These are phyloP conservation scores for Nomada goodeniana DNA, from an alignment of 2,888 invertebrate genomes.

Conservation along the genomic window DNA sequence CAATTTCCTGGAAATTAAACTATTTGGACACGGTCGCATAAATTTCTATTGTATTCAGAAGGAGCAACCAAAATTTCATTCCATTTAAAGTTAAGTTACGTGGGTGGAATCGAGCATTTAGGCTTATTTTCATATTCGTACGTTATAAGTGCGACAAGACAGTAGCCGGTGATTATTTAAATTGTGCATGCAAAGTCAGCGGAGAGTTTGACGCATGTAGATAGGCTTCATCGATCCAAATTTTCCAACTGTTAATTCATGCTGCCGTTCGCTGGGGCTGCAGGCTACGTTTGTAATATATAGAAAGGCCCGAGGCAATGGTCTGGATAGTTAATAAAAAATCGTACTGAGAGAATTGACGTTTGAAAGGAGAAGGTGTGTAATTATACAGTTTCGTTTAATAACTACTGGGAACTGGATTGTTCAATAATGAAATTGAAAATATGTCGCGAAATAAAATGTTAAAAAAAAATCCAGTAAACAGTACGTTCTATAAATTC, in stretches of 20 bases:
- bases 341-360: slow-evolving; percentile 38
- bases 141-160: neutral
- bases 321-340: slow-evolving; percentile 19
- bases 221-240: slow-evolving; percentile 2
- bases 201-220: slow-evolving; percentile 9
- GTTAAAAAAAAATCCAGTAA: too few relatives aligned
- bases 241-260: slow-evolving; percentile 28
- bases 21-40: neutral
- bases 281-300: slow-evolving; percentile 21
- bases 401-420: neutral
- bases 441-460: too few relatives aligned
- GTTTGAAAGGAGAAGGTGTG: slow-evolving; percentile 39
- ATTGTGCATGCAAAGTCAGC: slow-evolving; percentile 8
- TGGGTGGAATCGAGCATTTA: neutral
- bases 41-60: neutral
- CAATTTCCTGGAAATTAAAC: neutral
- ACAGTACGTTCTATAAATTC: too few relatives aligned
- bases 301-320: slow-evolving; percentile 23
- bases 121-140: neutral
- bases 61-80: neutral
- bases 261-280: slow-evolving; percentile 4
- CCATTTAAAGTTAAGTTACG: neutral
- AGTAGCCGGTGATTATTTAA: slow-evolving; percentile 21
- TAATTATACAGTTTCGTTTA: neutral
- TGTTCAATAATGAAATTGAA: too few relatives aligned